Conservation (phyloP, 2,797 vertebrate species). For the Glossophaga mutica region DNA sequence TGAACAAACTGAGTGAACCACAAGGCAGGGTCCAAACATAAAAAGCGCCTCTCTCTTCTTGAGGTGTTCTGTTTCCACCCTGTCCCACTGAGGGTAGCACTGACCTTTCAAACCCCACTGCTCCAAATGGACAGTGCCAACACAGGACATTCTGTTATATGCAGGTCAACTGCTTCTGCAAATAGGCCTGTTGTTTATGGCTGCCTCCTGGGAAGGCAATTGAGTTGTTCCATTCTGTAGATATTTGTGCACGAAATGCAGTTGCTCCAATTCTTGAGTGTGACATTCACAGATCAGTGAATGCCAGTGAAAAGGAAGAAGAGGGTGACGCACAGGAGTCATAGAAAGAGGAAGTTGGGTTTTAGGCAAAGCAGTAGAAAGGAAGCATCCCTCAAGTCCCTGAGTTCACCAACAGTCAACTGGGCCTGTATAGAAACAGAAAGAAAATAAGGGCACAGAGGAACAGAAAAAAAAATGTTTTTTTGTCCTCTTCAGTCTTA, state of each 20-base stretch:
- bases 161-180: not conserved
- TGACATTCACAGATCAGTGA: constrained; percentile 29
- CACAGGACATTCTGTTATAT: not conserved
- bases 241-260: constrained; percentile 1
- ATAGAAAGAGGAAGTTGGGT: constrained; percentile 26
- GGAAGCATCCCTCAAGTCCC: not conserved
- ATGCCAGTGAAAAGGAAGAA: not conserved
- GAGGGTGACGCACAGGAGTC: not conserved
- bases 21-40: not conserved
- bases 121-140: not conserved
- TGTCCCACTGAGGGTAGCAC: not conserved
- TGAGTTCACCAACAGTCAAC: not conserved
- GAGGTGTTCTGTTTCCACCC: not conserved
- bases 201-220: constrained; percentile 19
- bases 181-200: not conserved
- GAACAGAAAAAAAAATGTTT: not conserved
- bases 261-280: constrained; percentile 43
- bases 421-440: not conserved
- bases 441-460: not conserved
- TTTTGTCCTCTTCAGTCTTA: not conserved
- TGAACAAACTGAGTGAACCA: not conserved
- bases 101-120: not conserved
- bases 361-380: constrained; percentile 47
- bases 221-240: constrained; percentile 16
- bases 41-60: not conserved